phyloP scores from a whole-genome alignment of 1,140 invertebrate species.

The Paraescarpia echinospica region DNA sequence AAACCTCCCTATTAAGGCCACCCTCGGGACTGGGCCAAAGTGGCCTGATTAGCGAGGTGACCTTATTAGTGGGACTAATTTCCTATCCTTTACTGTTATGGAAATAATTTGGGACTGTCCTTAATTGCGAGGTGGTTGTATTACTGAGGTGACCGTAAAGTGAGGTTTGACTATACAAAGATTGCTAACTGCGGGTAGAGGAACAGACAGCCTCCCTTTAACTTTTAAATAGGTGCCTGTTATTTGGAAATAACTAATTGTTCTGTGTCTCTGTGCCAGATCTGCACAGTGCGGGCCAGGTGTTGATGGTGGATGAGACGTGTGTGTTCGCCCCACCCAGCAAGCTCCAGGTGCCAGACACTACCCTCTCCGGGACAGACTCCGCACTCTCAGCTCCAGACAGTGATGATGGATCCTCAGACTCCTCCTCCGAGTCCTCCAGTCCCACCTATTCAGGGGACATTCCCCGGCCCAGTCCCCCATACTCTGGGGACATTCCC shows the following conservation, averaged over 20 bases:
- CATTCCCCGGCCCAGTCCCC: not conserved
- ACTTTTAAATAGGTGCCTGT: too few relatives aligned
- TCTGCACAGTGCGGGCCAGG: constrained; percentile 45
- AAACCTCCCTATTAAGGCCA: too few relatives aligned
- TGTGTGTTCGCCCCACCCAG: constrained; percentile 76
- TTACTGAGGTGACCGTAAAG: too few relatives aligned
- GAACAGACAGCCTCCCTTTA: too few relatives aligned
- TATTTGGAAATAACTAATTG: not conserved
- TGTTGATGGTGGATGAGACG: constrained; percentile 69
- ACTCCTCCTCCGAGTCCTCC: not conserved
- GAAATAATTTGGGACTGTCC: too few relatives aligned
- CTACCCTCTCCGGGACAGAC: constrained; percentile 46
- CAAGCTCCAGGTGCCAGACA: constrained; percentile 72
- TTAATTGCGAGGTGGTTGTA: too few relatives aligned
- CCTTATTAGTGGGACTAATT: too few relatives aligned
- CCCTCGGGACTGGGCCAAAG: too few relatives aligned
- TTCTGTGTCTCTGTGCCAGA: not conserved
- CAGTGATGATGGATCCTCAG: constrained; percentile 24
- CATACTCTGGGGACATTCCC: not conserved
- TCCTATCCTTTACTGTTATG: too few relatives aligned
- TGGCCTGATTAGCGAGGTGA: too few relatives aligned
- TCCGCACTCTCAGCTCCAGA: constrained; percentile 51
- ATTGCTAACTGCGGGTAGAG: too few relatives aligned
- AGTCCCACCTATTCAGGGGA: constrained; percentile 14
- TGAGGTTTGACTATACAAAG: too few relatives aligned